phyloP scores from a whole-genome alignment of 2,113 vertebrate species.

The Bothrops jararaca region DNA sequence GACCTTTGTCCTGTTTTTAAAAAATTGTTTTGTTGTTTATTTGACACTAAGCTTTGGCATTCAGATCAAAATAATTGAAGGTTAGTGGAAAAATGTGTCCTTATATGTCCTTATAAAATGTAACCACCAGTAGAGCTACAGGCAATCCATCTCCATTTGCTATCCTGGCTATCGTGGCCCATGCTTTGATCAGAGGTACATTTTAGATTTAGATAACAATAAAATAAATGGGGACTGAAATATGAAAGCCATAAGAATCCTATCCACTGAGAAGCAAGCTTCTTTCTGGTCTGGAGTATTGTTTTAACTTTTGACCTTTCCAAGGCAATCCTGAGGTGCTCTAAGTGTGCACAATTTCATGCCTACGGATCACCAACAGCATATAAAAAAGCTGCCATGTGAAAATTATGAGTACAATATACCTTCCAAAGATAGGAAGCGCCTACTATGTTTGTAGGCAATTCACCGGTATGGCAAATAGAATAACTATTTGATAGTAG shows the following conservation, averaged over 20 bases:
- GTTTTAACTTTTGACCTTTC: slow-evolving; percentile 21
- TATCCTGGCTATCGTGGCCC: neutral
- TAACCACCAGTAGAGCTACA: neutral
- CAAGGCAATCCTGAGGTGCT: neutral
- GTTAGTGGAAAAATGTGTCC: neutral
- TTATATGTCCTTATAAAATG: neutral
- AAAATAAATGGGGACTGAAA: slow-evolving; percentile 1
- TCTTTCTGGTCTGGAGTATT: neutral
- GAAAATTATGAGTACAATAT: slow-evolving; percentile 2
- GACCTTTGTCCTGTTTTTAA: neutral
- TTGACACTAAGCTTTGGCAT: fast-evolving
- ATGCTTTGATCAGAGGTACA: neutral
- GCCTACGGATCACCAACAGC: neutral
- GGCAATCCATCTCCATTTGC: neutral
- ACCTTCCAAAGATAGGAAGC: neutral
- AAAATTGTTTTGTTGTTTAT: neutral
- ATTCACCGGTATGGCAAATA: neutral
- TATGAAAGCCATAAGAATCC: neutral
- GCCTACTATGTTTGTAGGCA: neutral
- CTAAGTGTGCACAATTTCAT: neutral
- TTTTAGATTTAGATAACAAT: slow-evolving; percentile 3
- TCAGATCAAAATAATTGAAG: neutral
- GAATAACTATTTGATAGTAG: neutral
- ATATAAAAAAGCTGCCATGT: neutral
- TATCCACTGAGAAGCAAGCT: fast-evolving